Evolutionary conservation across 2,888 invertebrate genomes (phyloP).

Genomic region (Teleiodes luculella): DNA sequence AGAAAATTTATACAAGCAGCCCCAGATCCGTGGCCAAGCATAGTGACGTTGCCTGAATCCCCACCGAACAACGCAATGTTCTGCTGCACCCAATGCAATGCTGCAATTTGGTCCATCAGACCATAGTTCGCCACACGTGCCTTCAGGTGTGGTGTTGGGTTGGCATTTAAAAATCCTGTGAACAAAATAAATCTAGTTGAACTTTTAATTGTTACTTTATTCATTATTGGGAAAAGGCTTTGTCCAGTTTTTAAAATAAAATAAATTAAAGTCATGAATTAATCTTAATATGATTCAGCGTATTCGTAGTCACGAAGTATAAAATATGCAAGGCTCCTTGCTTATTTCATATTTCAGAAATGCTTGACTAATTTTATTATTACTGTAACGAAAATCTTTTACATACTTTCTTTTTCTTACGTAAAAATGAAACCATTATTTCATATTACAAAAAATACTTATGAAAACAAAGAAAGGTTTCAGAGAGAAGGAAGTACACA

Average conservation of each 20-base stretch:
- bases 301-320: slow-evolving; percentile 1
- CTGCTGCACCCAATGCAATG: slow-evolving; percentile 97
- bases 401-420: too few relatives aligned
- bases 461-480: too few relatives aligned
- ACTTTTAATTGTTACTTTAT: too few relatives aligned
- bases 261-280: too few relatives aligned
- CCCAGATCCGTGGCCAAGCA: slow-evolving; percentile 97
- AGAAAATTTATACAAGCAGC: slow-evolving; percentile 98
- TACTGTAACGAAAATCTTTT: too few relatives aligned
- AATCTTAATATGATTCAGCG: not conserved
- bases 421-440: too few relatives aligned
- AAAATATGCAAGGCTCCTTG: slow-evolving; percentile 1
- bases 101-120: slow-evolving; percentile 97
- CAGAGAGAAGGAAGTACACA: too few relatives aligned
- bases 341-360: not conserved
- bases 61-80: slow-evolving; percentile 97
- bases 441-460: too few relatives aligned
- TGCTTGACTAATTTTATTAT: not conserved
- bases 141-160: slow-evolving; percentile 90
- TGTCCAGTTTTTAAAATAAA: too few relatives aligned
- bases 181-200: too few relatives aligned
- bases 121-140: slow-evolving; percentile 97
- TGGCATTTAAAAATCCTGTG: slow-evolving; percentile 92
- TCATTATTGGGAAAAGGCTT: too few relatives aligned
- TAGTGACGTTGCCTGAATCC: slow-evolving; percentile 94